These are phyloP conservation scores for Drosophila pectinifera DNA, from an alignment of 1,140 invertebrate species.

Conservation along the genomic window DNA sequence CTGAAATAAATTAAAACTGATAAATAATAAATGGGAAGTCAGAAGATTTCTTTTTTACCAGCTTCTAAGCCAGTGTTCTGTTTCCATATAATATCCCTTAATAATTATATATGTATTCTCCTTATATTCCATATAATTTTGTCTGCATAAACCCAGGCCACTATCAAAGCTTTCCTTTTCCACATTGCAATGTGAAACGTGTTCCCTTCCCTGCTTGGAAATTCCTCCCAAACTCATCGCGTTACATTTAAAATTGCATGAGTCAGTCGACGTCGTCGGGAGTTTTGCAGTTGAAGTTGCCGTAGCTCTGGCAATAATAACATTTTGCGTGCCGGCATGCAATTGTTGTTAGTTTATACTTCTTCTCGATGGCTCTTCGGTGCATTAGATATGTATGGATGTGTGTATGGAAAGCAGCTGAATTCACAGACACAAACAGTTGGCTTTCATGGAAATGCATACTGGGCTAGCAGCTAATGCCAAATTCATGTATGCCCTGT, in stretches of 20 bases:
- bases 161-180: constrained; percentile 14
- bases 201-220: constrained; percentile 4
- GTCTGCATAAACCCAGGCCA: constrained; percentile 12
- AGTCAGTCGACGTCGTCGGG: constrained; percentile 16
- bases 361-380: constrained; percentile 35
- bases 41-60: no score
- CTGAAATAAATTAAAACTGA: no score
- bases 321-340: constrained; percentile 77
- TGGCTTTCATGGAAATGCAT: constrained; percentile 34
- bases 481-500: constrained; percentile 31
- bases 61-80: no score
- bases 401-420: constrained; percentile 50
- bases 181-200: constrained; percentile 4
- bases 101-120: background rate
- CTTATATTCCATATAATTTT: background rate
- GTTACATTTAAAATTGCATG: constrained; percentile 57
- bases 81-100: no score
- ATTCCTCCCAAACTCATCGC: constrained; percentile 20
- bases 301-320: constrained; percentile 56
- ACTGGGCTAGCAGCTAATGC: constrained; percentile 8
- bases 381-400: constrained; percentile 69
- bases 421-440: constrained; percentile 63
- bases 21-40: no score
- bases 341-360: constrained; percentile 65
- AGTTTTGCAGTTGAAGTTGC: constrained; percentile 32